Percentiles rank a stretch among this genome's conserved stretches.
Conservation (phyloP, 2,888 invertebrate species). For the Dione vanillae region DNA sequence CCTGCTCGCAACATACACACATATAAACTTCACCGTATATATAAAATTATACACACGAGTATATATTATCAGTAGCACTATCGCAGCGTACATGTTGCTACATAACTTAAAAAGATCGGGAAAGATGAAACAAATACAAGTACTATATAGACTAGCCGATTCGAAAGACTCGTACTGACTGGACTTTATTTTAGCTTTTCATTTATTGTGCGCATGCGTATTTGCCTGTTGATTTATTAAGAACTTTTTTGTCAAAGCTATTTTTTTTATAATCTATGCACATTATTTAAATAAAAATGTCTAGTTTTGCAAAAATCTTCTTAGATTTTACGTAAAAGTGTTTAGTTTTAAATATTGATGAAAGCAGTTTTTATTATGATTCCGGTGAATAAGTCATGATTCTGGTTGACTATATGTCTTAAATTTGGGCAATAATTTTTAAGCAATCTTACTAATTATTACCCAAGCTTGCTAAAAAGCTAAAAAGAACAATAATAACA, state of each 20-base stretch:
- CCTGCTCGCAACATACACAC: constrained; percentile 60
- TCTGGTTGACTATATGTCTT: too few species aligned
- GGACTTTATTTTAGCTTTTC: constrained; percentile 45
- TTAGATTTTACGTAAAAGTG: too few species aligned
- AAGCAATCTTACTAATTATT: too few species aligned
- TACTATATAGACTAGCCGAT: constrained; percentile 42
- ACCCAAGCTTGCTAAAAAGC: too few species aligned
- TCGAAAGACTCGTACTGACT: constrained; percentile 48
- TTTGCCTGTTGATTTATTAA: constrained; percentile 53
- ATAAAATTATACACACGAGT: constrained; percentile 66
- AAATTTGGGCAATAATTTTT: too few species aligned
- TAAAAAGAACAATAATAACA: too few species aligned
- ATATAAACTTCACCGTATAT: constrained; percentile 49
- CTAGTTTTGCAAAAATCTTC: too few species aligned
- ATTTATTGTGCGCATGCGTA: constrained; percentile 49
- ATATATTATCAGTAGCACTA: constrained; percentile 69
- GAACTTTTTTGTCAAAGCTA: constrained; percentile 21
- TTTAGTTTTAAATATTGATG: too few species aligned
- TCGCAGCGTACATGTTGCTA: constrained; percentile 62
- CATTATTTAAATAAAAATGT: too few species aligned
- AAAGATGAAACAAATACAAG: constrained; percentile 16
- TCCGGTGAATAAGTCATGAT: too few species aligned
- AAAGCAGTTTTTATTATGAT: too few species aligned
- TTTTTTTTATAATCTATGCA: neutral
- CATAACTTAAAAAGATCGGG: constrained; percentile 32